Base-by-base conservation (phyloP, 1,140 invertebrate genomes). In the Zaprionus capensis region DNA sequence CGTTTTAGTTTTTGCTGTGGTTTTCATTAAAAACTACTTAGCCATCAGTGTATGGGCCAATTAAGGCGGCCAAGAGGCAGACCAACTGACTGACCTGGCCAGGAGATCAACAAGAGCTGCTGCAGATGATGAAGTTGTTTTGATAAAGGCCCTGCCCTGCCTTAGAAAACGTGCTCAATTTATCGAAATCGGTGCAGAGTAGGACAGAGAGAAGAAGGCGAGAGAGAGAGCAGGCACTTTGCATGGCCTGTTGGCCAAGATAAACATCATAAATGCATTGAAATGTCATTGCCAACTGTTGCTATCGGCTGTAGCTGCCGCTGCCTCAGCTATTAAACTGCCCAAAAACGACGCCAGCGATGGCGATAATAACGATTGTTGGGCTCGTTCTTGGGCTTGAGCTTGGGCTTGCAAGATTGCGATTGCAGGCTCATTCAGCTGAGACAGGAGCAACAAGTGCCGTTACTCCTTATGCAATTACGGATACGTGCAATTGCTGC, bases 221-320 rank as follows among this genome's bases (percentile, higher is more conserved):
- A 28, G 9, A 9, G 49, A 67, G 56, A 41, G 69, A 78, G 66
- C 44, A 17, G 26, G 82, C 81, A 84, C 83, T 91, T 87, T 90
- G 78, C 84, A 91, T 88, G 63, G 81, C 70, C 57, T 56, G 41
- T 55, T 66, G 69, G 56, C 75, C 63, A 61, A 88, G 88, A 91
- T 91, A 91, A 91, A 81, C 84, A 91, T 91, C 88, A 91, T 91
- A 91, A 91, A 91, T 91, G 88, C 88, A 91, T 91, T 91, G 88
- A 91, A 91, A 91, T 91, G 88, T 91, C 88, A 91, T 91, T 91
- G 88, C 82, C 86, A 87, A 83, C 78, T 75, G 75, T 72, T 81
- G 87, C 82, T 90, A 88, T 90, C 85, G 75, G 65, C 34, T 78
- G 49, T 28, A 59, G 17, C 22, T 11, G 46, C 20, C 3, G 46